phyloP scores from a whole-genome alignment of 2,797 vertebrate genomes.

The Pyrocephalus nanus region DNA sequence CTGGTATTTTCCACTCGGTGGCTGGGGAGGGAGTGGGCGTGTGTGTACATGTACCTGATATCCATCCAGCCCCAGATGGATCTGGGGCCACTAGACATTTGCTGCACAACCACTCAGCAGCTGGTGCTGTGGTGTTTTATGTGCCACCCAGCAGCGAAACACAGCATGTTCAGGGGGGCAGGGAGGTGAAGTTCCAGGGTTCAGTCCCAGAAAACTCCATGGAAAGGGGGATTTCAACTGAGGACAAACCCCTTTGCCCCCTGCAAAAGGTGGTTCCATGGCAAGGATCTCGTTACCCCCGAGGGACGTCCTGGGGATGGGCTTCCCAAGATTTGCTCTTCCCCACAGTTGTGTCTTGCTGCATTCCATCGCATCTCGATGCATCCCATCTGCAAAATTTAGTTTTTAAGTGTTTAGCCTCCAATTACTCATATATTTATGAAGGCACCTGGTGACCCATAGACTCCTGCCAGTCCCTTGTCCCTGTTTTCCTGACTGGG shows the following conservation, averaged over 20 bases:
- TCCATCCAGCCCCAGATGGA: not conserved
- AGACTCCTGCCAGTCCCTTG: not conserved
- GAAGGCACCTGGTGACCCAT: not conserved
- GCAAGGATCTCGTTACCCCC: rapidly evolving
- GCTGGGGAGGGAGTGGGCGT: not conserved
- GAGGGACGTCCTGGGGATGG: not conserved
- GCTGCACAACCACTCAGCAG: not conserved
- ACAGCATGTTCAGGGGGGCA: not conserved
- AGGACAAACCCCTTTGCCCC: not conserved
- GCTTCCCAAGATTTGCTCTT: not conserved
- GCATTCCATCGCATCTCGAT: not conserved
- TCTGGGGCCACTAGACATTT: not conserved
- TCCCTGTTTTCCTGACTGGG: not conserved
- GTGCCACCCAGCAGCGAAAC: not conserved
- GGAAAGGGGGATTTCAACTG: not conserved
- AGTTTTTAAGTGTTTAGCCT: not conserved
- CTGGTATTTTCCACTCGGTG: constrained; percentile 2
- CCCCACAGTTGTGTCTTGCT: not conserved
- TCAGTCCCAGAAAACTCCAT: not conserved
- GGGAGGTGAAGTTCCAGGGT: not conserved
- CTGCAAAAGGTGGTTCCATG: not conserved
- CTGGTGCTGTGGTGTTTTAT: not conserved
- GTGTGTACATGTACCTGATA: not conserved
- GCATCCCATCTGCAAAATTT: not conserved
- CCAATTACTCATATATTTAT: not conserved